Percentiles rank a stretch among this genome's conserved stretches.
Evolutionary conservation across 30 jellyfish, hydroid and myxozoan species (phyloP).

Genomic region (Hydra vulgaris): DNA sequence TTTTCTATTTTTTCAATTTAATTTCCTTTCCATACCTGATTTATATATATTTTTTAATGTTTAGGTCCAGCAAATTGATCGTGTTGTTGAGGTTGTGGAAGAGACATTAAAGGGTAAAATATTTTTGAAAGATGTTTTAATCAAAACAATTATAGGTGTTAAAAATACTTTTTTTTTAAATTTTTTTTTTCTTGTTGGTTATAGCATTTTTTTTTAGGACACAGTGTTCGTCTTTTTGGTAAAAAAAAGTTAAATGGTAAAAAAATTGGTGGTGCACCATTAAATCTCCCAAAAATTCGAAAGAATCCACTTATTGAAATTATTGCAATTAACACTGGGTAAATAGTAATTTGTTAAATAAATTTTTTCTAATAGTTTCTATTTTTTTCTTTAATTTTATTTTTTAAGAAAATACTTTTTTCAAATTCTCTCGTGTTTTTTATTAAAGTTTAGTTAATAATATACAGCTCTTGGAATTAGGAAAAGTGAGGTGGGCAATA

Average conservation of each 20-base stretch:
- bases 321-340: slow-evolving; percentile 95
- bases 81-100: slow-evolving; percentile 95
- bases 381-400: background rate
- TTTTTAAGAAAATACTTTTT: too few species aligned
- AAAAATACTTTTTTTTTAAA: background rate
- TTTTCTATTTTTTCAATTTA: background rate
- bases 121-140: background rate
- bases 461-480: too few species aligned
- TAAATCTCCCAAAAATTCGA: slow-evolving; percentile 71
- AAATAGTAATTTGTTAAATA: background rate
- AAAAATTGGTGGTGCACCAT: slow-evolving; percentile 71
- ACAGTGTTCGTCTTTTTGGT: slow-evolving; percentile 83
- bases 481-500: too few species aligned
- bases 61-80: slow-evolving; percentile 86
- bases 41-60: background rate
- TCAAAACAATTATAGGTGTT: background rate
- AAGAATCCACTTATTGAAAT: slow-evolving; percentile 71
- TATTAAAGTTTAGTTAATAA: too few species aligned
- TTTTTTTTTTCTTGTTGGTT: background rate
- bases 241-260: slow-evolving; percentile 61
- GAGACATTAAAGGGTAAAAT: slow-evolving; percentile 77
- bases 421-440: too few species aligned
- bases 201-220: slow-evolving; percentile 32
- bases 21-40: too few species aligned
- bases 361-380: background rate